These are phyloP conservation scores for Anabacerthia variegaticeps DNA, from an alignment of 2,797 vertebrate genomes.

Conservation along the genomic window DNA sequence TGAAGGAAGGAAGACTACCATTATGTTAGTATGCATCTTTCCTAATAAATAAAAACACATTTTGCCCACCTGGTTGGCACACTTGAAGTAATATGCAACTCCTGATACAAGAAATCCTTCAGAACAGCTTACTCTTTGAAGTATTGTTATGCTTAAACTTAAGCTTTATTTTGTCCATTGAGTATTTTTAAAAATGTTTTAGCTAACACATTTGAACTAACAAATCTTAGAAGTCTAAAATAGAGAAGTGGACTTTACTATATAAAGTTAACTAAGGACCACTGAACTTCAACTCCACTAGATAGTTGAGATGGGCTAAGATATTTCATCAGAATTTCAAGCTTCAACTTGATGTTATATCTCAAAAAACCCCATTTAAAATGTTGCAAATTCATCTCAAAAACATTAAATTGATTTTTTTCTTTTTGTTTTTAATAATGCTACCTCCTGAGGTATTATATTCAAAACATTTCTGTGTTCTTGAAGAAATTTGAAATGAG, in stretches of 20 bases:
- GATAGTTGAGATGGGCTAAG: not conserved
- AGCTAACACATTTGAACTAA: not conserved
- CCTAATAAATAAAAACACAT: not conserved
- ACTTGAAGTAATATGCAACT: not conserved
- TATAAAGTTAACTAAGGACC: not conserved
- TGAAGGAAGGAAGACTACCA: not conserved
- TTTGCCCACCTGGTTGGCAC: not conserved
- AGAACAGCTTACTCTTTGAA: not conserved
- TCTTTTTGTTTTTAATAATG: not conserved
- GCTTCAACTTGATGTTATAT: not conserved
- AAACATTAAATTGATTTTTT: not conserved
- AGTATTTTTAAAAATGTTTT: not conserved
- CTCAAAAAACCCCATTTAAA: not conserved
- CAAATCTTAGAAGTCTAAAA: not conserved
- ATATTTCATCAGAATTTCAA: not conserved
- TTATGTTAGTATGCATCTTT: not conserved
- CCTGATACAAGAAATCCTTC: not conserved
- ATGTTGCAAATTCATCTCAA: not conserved
- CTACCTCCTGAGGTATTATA: not conserved
- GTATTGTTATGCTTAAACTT: not conserved
- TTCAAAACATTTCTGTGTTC: not conserved
- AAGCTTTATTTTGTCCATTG: not conserved
- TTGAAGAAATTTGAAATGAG: slow-evolving; percentile 38
- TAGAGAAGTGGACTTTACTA: not conserved
- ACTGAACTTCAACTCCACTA: not conserved